These are phyloP conservation scores for Dendrophyllia cribrosa DNA, from an alignment of 64 coral and sea anemone species.

Conservation along the genomic window DNA sequence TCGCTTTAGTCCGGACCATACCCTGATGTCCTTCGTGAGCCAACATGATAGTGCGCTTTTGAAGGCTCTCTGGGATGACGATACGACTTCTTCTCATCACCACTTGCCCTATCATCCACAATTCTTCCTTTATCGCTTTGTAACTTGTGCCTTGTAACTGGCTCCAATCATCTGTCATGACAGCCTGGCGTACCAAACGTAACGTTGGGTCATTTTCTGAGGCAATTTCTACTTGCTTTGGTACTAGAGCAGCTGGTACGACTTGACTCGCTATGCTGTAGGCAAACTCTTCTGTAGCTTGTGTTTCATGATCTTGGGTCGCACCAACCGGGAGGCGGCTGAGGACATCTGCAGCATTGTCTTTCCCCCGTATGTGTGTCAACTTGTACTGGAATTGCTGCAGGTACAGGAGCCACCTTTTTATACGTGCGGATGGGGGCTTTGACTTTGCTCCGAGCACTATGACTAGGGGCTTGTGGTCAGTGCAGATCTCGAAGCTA, in stretches of 20 bases:
- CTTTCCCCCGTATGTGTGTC: conserved; percentile 16
- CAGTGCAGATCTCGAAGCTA: conserved; percentile 12
- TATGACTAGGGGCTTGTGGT: conserved; percentile 19
- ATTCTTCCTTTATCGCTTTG: conserved; percentile 44
- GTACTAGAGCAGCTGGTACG: conserved; percentile 12
- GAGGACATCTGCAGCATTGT: conserved; percentile 51
- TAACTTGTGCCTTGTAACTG: conserved; percentile 23
- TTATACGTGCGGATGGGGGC: conserved; percentile 30
- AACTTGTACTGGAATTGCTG: conserved; percentile 6
- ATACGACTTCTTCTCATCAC: conserved; percentile 37
- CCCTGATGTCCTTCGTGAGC: conserved; percentile 59
- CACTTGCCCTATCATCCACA: conserved; percentile 44
- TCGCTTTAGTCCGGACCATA: conserved; percentile 46
- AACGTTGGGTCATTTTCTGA: conserved; percentile 21
- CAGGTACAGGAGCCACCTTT: conserved; percentile 55
- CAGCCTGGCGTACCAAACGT: not conserved
- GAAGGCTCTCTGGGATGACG: conserved; percentile 38
- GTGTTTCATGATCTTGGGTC: not conserved
- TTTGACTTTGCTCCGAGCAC: conserved; percentile 11
- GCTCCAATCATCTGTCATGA: conserved; percentile 40
- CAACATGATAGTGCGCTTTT: not conserved
- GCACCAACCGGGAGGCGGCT: conserved; percentile 40
- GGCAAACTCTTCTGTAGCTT: conserved; percentile 37
- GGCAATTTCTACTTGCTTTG: conserved; percentile 36
- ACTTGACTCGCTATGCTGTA: conserved; percentile 27